These are phyloP conservation scores for Alloscopus bannaensis DNA, from an alignment of 2,888 invertebrate species.

Conservation along the genomic window DNA sequence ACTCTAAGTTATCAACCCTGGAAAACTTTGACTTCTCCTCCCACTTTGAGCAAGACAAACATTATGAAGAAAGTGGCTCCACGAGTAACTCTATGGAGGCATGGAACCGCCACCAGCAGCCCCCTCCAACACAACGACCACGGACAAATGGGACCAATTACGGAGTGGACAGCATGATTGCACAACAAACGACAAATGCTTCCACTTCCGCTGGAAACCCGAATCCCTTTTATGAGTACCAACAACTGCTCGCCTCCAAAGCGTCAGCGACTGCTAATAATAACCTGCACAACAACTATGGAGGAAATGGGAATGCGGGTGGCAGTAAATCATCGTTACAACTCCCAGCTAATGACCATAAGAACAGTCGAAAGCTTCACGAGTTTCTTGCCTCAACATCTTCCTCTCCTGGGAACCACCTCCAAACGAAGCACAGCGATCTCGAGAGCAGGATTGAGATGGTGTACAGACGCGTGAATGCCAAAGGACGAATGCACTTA, in stretches of 20 bases:
- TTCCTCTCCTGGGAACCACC: too few relatives aligned
- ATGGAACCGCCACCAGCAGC: too few relatives aligned
- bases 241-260: slow-evolving; percentile 34
- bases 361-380: slow-evolving; percentile 6
- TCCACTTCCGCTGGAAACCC: slow-evolving; percentile 8
- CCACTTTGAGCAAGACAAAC: background rate
- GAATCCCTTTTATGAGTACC: slow-evolving; percentile 41
- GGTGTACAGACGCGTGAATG: slow-evolving; percentile 30
- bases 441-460: slow-evolving; percentile 20
- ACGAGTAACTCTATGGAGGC: too few relatives aligned
- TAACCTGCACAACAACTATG: slow-evolving; percentile 7
- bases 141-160: slow-evolving; percentile 11
- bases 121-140: slow-evolving; percentile 20
- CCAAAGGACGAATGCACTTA: slow-evolving; percentile 27
- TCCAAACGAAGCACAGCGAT: background rate
- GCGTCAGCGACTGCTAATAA: slow-evolving; percentile 21
- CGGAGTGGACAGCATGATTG: background rate
- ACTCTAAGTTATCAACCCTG: too few relatives aligned
- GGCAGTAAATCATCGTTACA: slow-evolving; percentile 20
- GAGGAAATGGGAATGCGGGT: background rate
- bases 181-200: background rate
- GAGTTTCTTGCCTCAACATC: slow-evolving; percentile 8
- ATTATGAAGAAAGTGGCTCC: background rate
- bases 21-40: too few relatives aligned
- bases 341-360: slow-evolving; percentile 6